These are phyloP conservation scores for Perccottus glenii DNA, from an alignment of 2,113 vertebrate genomes.

Conservation along the genomic window DNA sequence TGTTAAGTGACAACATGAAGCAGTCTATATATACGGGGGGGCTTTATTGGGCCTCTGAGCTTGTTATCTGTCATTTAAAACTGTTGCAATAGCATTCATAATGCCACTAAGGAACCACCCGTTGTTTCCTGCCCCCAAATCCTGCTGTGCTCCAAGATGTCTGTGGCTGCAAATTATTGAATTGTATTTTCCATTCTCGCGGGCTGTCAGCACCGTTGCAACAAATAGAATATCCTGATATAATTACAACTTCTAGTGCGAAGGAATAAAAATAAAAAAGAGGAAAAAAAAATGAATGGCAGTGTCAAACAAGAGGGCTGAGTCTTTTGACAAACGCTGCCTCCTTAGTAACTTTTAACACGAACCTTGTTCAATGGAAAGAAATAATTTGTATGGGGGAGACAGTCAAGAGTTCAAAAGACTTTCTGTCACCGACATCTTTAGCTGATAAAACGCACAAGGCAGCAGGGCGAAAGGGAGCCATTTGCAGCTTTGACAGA, in stretches of 20 bases:
- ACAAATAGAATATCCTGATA: slow-evolving; percentile 68
- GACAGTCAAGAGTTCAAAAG: slow-evolving; percentile 72
- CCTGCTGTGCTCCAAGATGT: slow-evolving; percentile 67
- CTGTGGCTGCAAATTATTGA: slow-evolving; percentile 63
- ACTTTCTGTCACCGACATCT: slow-evolving; percentile 69
- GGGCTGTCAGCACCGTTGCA: slow-evolving; percentile 54
- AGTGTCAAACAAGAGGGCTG: slow-evolving; percentile 16
- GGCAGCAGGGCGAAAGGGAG: slow-evolving; percentile 62
- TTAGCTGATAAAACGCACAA: slow-evolving; percentile 67
- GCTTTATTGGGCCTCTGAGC: slow-evolving; percentile 42
- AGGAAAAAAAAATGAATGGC: slow-evolving; percentile 31
- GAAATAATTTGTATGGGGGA: slow-evolving; percentile 65
- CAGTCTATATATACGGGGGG: slow-evolving; percentile 32
- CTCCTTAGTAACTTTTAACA: slow-evolving; percentile 32
- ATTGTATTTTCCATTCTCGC: slow-evolving; percentile 63
- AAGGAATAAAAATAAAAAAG: slow-evolving; percentile 39
- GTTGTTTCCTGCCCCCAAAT: slow-evolving; percentile 61
- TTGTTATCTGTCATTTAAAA: slow-evolving; percentile 72
- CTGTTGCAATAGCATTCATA: slow-evolving; percentile 62
- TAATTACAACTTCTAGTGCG: slow-evolving; percentile 58
- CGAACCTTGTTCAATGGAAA: slow-evolving; percentile 46
- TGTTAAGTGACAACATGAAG: slow-evolving; percentile 26
- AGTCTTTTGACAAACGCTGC: slow-evolving; percentile 17
- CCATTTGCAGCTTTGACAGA: slow-evolving; percentile 76
- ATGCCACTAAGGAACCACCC: slow-evolving; percentile 62